Conservation (phyloP, 2,113 vertebrate genomes). For the Glaucomys volans region DNA sequence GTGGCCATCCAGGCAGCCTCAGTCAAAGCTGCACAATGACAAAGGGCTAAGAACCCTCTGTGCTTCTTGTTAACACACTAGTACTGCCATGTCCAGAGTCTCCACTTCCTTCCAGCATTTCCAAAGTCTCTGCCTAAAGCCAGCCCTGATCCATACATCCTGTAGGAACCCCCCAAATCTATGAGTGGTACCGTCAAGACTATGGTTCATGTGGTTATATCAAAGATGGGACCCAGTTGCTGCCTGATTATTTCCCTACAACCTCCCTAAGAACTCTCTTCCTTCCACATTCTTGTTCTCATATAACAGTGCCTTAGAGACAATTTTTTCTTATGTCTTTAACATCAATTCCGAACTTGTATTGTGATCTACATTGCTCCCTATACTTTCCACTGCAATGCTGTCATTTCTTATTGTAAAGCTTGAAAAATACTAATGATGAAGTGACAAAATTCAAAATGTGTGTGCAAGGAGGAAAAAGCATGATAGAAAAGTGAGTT, state of each 20-base stretch:
- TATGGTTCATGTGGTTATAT: background rate
- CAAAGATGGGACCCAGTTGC: background rate
- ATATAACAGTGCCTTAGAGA: background rate
- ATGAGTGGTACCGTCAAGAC: background rate
- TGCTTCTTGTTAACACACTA: background rate
- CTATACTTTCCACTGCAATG: background rate
- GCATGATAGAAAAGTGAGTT: background rate
- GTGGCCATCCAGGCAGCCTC: background rate
- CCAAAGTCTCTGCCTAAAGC: background rate
- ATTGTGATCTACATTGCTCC: background rate
- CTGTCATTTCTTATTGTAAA: background rate
- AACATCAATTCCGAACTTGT: background rate
- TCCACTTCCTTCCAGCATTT: background rate
- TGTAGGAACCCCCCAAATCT: background rate
- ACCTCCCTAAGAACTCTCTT: background rate
- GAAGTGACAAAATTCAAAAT: background rate
- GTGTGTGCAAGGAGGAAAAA: background rate
- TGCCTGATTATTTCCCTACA: background rate
- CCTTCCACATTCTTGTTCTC: background rate
- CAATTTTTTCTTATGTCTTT: background rate
- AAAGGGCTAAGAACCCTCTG: background rate
- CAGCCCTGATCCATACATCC: background rate
- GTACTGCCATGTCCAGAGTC: background rate
- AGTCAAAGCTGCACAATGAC: background rate
- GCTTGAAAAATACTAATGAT: background rate